Conservation (phyloP, 2,113 vertebrate species). For the Aspiorhynchus laticeps region DNA sequence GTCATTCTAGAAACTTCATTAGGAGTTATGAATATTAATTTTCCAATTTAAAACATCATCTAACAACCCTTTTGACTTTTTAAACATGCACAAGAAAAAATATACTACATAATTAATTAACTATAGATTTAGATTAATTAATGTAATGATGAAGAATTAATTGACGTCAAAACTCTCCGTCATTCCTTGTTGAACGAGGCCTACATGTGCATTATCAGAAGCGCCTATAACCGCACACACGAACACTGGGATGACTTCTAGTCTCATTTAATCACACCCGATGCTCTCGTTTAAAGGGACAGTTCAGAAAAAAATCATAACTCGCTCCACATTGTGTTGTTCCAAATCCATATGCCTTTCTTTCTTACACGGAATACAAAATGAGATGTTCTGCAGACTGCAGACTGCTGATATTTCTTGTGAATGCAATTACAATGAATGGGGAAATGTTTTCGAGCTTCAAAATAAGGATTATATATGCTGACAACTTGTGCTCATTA, state of each 20-base stretch:
- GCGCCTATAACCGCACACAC: not conserved
- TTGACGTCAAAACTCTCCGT: conserved; percentile 61
- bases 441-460: not conserved
- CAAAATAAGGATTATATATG: not conserved
- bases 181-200: conserved; percentile 28
- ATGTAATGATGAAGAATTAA: conserved; percentile 80
- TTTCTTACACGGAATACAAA: not conserved
- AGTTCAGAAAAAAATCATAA: not conserved
- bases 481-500: not conserved
- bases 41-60: conserved; percentile 70
- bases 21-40: conserved; percentile 89
- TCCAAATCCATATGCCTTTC: not conserved
- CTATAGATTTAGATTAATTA: conserved; percentile 81
- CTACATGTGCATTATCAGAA: not conserved
- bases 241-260: not conserved
- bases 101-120: conserved; percentile 81
- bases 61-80: conserved; percentile 65
- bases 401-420: not conserved
- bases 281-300: conserved; percentile 12
- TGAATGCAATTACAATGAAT: not conserved
- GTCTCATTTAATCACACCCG: conserved; percentile 34
- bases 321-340: not conserved
- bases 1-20: conserved; percentile 75
- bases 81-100: conserved; percentile 68
- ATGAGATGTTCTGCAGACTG: not conserved